phyloP scores from a whole-genome alignment of 2,113 vertebrate genomes.

The Uropsilus gracilis region DNA sequence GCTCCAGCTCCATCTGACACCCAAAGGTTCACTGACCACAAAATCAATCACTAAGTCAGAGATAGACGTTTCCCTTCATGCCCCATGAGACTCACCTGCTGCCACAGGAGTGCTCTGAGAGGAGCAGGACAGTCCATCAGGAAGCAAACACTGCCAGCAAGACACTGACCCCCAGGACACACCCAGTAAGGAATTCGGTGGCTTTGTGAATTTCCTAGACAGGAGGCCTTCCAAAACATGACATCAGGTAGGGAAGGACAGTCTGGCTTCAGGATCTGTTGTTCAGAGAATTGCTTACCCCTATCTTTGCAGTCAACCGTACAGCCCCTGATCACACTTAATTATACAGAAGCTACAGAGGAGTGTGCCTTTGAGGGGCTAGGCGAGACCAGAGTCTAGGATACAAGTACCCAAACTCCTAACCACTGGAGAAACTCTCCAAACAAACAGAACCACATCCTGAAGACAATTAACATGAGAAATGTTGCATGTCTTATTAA shows the following conservation, averaged over 20 bases:
- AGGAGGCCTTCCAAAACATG: not conserved
- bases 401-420: rapidly evolving
- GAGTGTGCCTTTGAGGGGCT: rapidly evolving
- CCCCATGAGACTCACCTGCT: not conserved
- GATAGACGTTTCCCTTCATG: not conserved
- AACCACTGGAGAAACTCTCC: not conserved
- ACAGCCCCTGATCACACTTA: not conserved
- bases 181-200: not conserved
- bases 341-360: not conserved
- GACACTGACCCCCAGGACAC: not conserved
- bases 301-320: not conserved
- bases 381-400: not conserved
- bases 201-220: not conserved
- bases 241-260: not conserved
- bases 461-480: not conserved
- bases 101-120: not conserved
- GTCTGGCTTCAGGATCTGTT: not conserved
- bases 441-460: not conserved
- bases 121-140: not conserved
- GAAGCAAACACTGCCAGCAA: too few species aligned
- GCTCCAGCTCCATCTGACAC: not conserved
- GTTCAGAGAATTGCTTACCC: not conserved
- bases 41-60: not conserved
- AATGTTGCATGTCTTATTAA: too few species aligned
- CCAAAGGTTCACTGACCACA: not conserved